Conservation (phyloP, 2,113 vertebrate genomes). For the Clarias magur region DNA sequence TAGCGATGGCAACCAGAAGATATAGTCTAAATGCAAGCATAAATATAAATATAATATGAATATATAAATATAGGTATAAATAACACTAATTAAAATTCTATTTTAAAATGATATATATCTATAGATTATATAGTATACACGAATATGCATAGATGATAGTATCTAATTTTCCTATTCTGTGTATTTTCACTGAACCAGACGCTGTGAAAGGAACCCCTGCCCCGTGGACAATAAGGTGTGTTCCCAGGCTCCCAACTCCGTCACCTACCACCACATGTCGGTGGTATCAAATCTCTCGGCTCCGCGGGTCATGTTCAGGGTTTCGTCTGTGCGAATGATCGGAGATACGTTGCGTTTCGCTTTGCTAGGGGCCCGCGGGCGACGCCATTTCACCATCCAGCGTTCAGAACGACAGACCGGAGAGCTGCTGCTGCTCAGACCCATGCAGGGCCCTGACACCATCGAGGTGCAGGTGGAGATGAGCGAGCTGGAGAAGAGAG, state of each 20-base stretch:
- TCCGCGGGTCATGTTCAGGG: conserved; percentile 81
- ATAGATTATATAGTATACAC: too few species aligned
- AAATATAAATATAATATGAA: too few species aligned
- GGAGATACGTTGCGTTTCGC: conserved; percentile 82
- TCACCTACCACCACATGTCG: conserved; percentile 85
- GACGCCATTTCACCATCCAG: conserved; percentile 74
- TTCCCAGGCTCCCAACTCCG: conserved; percentile 76
- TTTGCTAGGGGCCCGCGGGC: conserved; percentile 67
- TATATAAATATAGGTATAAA: too few species aligned
- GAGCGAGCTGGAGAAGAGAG: conserved; percentile 78
- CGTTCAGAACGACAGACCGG: conserved; percentile 77
- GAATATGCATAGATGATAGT: neutral
- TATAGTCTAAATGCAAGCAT: too few species aligned
- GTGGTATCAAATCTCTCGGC: conserved; percentile 80
- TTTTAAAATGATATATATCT: too few species aligned
- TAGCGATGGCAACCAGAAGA: neutral
- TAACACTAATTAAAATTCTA: too few species aligned
- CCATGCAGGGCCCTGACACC: conserved; percentile 69
- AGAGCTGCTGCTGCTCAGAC: conserved; percentile 80
- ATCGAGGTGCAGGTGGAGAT: conserved; percentile 87
- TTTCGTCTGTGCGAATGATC: conserved; percentile 74
- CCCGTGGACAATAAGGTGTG: conserved; percentile 79
- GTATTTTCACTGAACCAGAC: conserved; percentile 65
- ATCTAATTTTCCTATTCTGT: neutral
- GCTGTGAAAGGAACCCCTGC: conserved; percentile 86